Base-by-base conservation (phyloP, 2,888 invertebrate genomes). In the Lycaena phlaeas region DNA sequence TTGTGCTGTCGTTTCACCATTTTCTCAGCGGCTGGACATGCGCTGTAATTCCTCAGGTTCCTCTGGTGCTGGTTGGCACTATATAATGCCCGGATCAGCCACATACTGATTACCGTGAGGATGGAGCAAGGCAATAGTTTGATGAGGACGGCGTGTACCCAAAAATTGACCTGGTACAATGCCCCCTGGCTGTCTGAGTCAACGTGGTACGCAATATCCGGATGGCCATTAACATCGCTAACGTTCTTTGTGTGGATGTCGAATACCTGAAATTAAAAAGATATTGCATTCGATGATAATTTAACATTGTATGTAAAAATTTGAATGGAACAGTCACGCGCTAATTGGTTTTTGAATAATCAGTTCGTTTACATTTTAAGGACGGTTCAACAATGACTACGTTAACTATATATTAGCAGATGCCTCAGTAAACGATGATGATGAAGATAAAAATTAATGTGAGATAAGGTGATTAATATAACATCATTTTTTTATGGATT, bases 101-200 rank as follows among this genome's bases (percentile, higher is more conserved):
- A 91, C 31, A 87, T 69, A 57, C 89, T 91, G 44, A 92, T 91
- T 29, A 91, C 79, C 0, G 93, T 93, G 28, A 95, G 85, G 42
- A 93, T 89, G 56, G 89, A 79, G 61, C 94, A 95, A 0, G 95
- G 95, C 0, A 94, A 68, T 3, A 95, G 77, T 66, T 95, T 95
- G 45, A 94, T 90, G 17, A 93, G 79, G 1, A 94, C 92, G 0
- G 90, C 90, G 59, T 94, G 92, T 7, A 93, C 87, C 93, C 92
- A 94, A 69, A 93, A 92, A 69, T 93, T 93, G 9, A 91, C 75
- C 53, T 88, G 85, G 57, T 91, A 92, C 1, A 90, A 63, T 0
- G 87, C 86, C 3, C 87, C 87, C 47, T 86, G 75, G 52, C 87
- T 84, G 41, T 88, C 82, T 0, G 88, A 87, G 41, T 87, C 85